These are phyloP conservation scores for Sebastes oblongus DNA, from an alignment of 2,797 vertebrate genomes.

Conservation along the genomic window DNA sequence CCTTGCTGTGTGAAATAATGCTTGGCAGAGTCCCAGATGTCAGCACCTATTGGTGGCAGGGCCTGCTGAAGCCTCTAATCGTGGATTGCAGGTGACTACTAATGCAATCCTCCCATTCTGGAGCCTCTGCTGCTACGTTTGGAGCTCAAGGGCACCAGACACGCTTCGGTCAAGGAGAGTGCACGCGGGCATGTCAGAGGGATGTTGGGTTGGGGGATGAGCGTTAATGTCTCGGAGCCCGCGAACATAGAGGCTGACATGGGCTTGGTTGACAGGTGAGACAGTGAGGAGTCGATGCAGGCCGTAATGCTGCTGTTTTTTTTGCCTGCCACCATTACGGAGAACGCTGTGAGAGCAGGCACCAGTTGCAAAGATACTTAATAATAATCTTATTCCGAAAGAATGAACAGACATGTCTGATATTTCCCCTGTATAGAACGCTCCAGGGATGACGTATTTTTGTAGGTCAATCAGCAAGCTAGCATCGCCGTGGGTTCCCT, in stretches of 20 bases:
- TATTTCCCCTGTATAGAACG: neutral
- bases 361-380: neutral
- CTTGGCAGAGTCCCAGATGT: slow-evolving; percentile 58
- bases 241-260: slow-evolving; percentile 33
- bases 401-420: neutral
- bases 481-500: too few species aligned
- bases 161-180: slow-evolving; percentile 67
- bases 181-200: slow-evolving; percentile 46
- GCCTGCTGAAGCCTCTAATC: slow-evolving; percentile 55
- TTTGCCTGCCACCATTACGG: neutral
- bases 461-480: too few species aligned
- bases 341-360: neutral
- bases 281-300: slow-evolving; percentile 13
- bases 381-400: neutral
- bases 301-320: slow-evolving; percentile 5
- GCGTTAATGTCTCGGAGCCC: slow-evolving; percentile 38
- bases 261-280: slow-evolving; percentile 31
- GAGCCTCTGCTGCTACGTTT: slow-evolving; percentile 14
- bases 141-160: slow-evolving; percentile 77
- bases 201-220: slow-evolving; percentile 33
- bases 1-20: slow-evolving; percentile 45
- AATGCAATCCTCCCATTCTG: slow-evolving; percentile 38
- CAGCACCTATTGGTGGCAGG: slow-evolving; percentile 68
- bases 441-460: too few species aligned
- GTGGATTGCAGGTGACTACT: slow-evolving; percentile 63